A percentile compares a stretch with the other conserved stretches of the same genome.
Evolutionary conservation across 2,797 vertebrate genomes (phyloP).

Genomic region (Setipinna tenuifilis): DNA sequence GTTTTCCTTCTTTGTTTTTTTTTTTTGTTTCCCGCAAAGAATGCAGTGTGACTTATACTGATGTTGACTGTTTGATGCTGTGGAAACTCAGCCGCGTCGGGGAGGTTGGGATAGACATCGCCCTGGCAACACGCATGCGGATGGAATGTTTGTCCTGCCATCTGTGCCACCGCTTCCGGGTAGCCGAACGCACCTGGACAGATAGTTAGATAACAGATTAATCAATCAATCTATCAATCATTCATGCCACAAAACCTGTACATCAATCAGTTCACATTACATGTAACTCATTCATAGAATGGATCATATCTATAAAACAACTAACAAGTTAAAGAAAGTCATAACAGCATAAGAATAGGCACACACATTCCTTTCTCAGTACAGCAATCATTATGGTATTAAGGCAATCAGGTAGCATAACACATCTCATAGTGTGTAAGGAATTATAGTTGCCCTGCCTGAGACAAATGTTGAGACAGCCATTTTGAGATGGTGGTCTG

Average conservation of each 20-base stretch:
- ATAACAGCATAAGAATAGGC: too few species aligned
- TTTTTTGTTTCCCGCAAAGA: neutral
- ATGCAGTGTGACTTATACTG: neutral
- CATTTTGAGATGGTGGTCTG: too few species aligned
- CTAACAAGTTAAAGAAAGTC: too few species aligned
- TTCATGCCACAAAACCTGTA: neutral
- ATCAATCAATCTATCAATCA: neutral
- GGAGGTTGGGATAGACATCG: conserved; percentile 94
- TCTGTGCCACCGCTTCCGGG: conserved; percentile 89
- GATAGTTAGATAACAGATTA: neutral
- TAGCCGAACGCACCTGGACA: conserved; percentile 86
- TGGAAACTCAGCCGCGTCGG: conserved; percentile 72
- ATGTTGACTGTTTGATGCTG: neutral
- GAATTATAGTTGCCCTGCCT: too few species aligned
- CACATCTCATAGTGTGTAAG: too few species aligned
- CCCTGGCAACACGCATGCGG: conserved; percentile 84
- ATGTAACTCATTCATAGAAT: too few species aligned
- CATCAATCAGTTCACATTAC: neutral
- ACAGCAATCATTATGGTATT: too few species aligned
- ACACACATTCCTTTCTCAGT: too few species aligned
- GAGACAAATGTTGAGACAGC: too few species aligned
- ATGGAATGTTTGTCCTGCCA: conserved; percentile 97
- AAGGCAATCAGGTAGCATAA: too few species aligned
- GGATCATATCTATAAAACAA: too few species aligned
- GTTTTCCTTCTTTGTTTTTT: neutral